These are phyloP conservation scores for Ophion slaviceki DNA, from an alignment of 2,888 invertebrate species.

Conservation along the genomic window DNA sequence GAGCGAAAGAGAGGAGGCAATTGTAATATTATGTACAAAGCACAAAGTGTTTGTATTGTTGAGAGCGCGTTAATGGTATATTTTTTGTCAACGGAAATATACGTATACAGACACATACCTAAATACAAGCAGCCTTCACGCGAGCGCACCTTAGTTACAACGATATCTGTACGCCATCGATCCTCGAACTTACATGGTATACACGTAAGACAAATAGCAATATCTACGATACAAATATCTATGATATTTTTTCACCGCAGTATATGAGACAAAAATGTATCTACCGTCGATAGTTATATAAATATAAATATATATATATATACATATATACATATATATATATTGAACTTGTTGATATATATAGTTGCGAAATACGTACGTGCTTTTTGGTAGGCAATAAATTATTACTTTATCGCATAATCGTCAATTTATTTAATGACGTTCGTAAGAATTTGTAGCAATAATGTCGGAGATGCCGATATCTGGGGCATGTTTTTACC, in stretches of 20 bases:
- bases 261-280: slow-evolving; percentile 36
- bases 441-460: neutral
- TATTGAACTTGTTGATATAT: slow-evolving; percentile 27
- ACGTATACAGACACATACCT: neutral
- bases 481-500: neutral
- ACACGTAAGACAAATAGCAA: slow-evolving; percentile 42
- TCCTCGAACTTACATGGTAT: slow-evolving; percentile 31
- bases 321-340: neutral
- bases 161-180: slow-evolving; percentile 3
- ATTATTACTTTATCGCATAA: slow-evolving; percentile 51
- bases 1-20: neutral
- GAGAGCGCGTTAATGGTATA: neutral
- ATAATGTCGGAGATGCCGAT: neutral
- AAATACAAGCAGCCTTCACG: neutral
- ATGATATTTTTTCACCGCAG: slow-evolving; percentile 57
- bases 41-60: neutral
- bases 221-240: slow-evolving; percentile 46
- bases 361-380: slow-evolving; percentile 26
- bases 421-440: neutral
- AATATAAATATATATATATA: slow-evolving; percentile 20
- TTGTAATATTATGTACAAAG: neutral
- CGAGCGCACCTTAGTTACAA: neutral
- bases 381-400: slow-evolving; percentile 56
- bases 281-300: slow-evolving; percentile 45
- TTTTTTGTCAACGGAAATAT: neutral